Evolutionary conservation across 2,888 invertebrate species (phyloP).

Genomic region (Aphrophora alni): DNA sequence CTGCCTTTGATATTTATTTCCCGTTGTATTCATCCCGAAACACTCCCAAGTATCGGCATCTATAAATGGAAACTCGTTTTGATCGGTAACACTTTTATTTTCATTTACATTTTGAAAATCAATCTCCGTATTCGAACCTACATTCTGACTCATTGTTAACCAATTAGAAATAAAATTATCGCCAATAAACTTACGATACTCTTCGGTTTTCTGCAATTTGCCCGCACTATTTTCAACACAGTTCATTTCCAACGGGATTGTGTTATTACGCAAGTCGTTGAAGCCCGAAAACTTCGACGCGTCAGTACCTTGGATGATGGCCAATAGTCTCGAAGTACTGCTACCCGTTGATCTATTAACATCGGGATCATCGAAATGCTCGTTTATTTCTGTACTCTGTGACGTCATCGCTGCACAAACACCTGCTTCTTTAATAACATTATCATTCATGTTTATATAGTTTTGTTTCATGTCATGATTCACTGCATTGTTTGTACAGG

Average conservation of each 20-base stretch:
- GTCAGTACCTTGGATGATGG: constrained; percentile 61
- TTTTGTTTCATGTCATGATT: neutral
- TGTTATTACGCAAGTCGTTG: constrained; percentile 19
- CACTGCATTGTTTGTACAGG: neutral
- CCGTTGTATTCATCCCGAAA: constrained; percentile 48
- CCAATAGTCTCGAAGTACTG: constrained; percentile 61
- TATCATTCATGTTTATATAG: neutral
- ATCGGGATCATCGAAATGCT: constrained; percentile 30
- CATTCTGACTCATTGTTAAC: constrained; percentile 33
- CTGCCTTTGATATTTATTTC: constrained; percentile 42
- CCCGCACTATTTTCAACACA: constrained; percentile 26
- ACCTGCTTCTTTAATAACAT: constrained; percentile 37
- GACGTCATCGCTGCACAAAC: constrained; percentile 29
- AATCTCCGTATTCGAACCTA: neutral
- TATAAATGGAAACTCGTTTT: neutral
- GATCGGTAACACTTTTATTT: neutral
- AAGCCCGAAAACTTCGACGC: constrained; percentile 15
- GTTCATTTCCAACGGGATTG: constrained; percentile 26
- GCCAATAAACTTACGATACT: constrained; percentile 6
- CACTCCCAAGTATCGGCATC: neutral
- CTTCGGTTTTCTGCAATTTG: neutral
- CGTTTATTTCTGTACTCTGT: constrained; percentile 25
- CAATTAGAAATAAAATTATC: constrained; percentile 30
- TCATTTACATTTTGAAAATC: neutral
- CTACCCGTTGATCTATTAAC: constrained; percentile 31